phyloP scores from a whole-genome alignment of 1,140 invertebrate species.

The Heliconius congener region DNA sequence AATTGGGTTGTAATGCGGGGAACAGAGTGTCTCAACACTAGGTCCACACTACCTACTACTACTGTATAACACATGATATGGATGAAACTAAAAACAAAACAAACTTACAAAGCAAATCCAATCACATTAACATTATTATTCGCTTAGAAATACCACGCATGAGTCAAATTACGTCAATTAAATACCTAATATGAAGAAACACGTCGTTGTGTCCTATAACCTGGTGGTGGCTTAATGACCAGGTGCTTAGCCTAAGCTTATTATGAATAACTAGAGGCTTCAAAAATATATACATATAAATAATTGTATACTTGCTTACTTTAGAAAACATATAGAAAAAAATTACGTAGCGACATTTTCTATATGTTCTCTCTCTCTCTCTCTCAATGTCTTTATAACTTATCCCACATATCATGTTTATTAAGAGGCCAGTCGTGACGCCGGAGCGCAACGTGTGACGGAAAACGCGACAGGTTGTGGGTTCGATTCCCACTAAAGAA shows the following conservation, averaged over 20 bases:
- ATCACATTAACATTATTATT: background rate
- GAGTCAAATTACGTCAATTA: conserved; percentile 23
- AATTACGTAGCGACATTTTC: too few species aligned
- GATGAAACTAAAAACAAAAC: too few species aligned
- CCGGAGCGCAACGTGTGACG: background rate
- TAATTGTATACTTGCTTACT: background rate
- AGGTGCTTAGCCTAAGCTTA: conserved; percentile 1
- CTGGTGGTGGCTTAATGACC: conserved; percentile 14
- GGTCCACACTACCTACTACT: background rate
- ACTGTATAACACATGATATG: too few species aligned
- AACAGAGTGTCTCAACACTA: background rate
- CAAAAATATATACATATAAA: conserved; percentile 1
- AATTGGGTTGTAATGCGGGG: too few species aligned
- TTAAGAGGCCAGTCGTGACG: background rate
- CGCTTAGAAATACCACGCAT: background rate
- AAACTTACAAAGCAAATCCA: background rate
- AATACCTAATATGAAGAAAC: conserved; percentile 3
- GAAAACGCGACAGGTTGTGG: background rate
- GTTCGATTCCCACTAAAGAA: background rate
- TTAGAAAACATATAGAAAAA: too few species aligned
- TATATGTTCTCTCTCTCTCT: too few species aligned
- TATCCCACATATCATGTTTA: background rate
- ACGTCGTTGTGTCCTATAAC: conserved; percentile 16
- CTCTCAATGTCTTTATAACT: background rate
- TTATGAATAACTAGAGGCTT: background rate